Percentiles rank a stretch among this genome's conserved stretches.
Evolutionary conservation across 2,797 vertebrate genomes (phyloP).

Genomic region (Falco biarmicus): DNA sequence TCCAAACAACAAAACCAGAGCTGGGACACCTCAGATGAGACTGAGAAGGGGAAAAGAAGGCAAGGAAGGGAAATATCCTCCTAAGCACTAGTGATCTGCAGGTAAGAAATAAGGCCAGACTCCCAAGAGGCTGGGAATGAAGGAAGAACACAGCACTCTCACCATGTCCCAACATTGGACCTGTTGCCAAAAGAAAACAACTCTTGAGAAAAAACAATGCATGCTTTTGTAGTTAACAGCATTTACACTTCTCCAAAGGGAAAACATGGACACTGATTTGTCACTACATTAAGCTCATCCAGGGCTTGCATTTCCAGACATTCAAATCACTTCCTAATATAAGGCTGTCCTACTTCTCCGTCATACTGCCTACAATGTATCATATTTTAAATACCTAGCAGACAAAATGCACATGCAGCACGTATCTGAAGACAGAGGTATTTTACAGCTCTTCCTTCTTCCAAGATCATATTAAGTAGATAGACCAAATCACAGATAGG

Average conservation of each 20-base stretch:
- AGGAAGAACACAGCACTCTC: neutral
- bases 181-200: slow-evolving; percentile 14
- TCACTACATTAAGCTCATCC: neutral
- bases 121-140: accelerated
- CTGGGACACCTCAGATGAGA: neutral
- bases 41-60: neutral
- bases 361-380: neutral
- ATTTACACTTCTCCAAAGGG: neutral
- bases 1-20: neutral
- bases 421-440: neutral
- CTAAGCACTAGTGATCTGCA: neutral
- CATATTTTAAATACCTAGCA: slow-evolving; percentile 17
- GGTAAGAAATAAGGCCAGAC: neutral
- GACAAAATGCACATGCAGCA: neutral
- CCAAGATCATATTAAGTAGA: neutral
- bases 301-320: slow-evolving; percentile 26
- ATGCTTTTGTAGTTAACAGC: neutral
- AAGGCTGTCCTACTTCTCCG: neutral
- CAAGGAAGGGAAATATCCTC: neutral
- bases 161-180: neutral
- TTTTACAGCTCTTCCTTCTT: neutral
- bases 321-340: slow-evolving; percentile 44
- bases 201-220: neutral
- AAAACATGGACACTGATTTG: neutral
- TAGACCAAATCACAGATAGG: neutral